phyloP scores from a whole-genome alignment of 2,888 invertebrate species.

The Volucella bombylans region DNA sequence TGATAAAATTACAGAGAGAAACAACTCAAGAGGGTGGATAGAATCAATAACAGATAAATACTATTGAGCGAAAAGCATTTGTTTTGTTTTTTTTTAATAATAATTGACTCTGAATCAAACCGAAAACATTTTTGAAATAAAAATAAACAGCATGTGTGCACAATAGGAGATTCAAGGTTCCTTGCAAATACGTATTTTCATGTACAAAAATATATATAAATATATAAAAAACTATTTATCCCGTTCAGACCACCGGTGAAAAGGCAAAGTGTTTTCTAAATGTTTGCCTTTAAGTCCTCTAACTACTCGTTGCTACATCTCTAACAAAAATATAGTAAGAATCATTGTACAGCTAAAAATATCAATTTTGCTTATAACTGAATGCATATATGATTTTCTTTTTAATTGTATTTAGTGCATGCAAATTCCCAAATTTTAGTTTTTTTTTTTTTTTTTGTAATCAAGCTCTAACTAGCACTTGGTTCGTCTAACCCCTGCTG shows the following conservation, averaged over 20 bases:
- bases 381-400: conserved; percentile 3
- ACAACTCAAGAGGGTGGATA: conserved; percentile 3
- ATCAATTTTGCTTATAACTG: conserved; percentile 29
- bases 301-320: conserved; percentile 19
- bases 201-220: conserved; percentile 67
- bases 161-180: background rate
- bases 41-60: conserved; percentile 11
- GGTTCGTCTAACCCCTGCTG: background rate
- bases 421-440: conserved; percentile 28
- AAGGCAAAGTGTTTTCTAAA: conserved; percentile 53
- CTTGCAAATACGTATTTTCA: conserved; percentile 40
- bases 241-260: conserved; percentile 52
- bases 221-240: conserved; percentile 42
- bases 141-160: background rate
- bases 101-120: conserved; percentile 47
- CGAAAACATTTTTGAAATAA: background rate
- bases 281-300: conserved; percentile 24
- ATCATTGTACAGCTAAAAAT: conserved; percentile 34
- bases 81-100: background rate
- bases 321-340: conserved; percentile 30
- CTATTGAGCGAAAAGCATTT: conserved; percentile 45
- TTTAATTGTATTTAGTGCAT: conserved; percentile 38
- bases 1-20: conserved; percentile 23
- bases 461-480: conserved; percentile 54
- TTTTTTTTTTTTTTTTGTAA: conserved; percentile 3